Evolutionary conservation across 2,113 vertebrate genomes (phyloP).

Genomic region (Engraulis encrasicolus): DNA sequence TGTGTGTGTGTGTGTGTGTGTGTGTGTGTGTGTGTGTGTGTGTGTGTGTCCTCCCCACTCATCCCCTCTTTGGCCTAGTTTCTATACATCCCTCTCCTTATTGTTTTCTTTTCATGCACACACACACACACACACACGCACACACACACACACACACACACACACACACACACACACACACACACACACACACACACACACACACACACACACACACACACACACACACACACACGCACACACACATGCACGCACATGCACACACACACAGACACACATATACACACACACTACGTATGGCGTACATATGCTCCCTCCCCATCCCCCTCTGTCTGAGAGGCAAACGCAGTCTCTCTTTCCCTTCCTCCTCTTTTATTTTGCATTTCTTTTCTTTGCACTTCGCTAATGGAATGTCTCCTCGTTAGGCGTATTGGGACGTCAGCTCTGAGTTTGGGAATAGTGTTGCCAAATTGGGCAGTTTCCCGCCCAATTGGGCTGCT

Average conservation of each 20-base stretch:
- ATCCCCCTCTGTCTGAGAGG: not conserved
- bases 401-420: not conserved
- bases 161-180: not conserved
- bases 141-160: constrained; percentile 8
- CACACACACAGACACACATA: not conserved
- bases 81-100: not conserved
- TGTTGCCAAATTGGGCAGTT: too few relatives aligned
- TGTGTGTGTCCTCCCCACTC: not conserved
- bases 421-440: not conserved
- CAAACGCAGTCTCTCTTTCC: too few relatives aligned
- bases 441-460: not conserved
- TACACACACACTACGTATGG: not conserved
- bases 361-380: too few relatives aligned
- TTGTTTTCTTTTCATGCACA: not conserved
- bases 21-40: not conserved
- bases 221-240: not conserved
- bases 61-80: not conserved
- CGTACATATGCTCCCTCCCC: too few relatives aligned
- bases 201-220: not conserved
- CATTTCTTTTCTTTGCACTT: too few relatives aligned
- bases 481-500: too few relatives aligned
- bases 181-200: not conserved
- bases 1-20: not conserved
- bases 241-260: not conserved
- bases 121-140: not conserved